Percentiles rank a stretch among this genome's conserved stretches.
These are phyloP conservation scores for Ridgeia piscesae DNA, from an alignment of 1,140 invertebrate genomes.

Conservation along the genomic window DNA sequence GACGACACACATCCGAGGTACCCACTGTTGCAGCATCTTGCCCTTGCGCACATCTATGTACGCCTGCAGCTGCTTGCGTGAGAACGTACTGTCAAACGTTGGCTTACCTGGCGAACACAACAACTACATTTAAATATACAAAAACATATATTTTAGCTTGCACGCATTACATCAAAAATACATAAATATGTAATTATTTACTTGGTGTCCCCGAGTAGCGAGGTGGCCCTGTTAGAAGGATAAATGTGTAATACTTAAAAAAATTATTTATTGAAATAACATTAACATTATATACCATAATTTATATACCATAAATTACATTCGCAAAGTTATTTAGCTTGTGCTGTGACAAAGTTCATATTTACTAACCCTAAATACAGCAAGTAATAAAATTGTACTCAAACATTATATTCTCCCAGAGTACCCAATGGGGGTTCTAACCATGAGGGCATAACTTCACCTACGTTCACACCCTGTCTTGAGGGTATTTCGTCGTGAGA, in stretches of 20 bases:
- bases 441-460: background rate
- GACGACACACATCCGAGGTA: conserved; percentile 49
- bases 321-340: too few relatives aligned
- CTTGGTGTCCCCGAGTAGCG: too few relatives aligned
- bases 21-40: conserved; percentile 54
- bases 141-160: background rate
- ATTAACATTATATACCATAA: too few relatives aligned
- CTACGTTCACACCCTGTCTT: background rate
- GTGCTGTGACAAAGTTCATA: too few relatives aligned
- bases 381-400: too few relatives aligned
- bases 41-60: conserved; percentile 50
- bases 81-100: conserved; percentile 51
- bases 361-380: too few relatives aligned
- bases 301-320: too few relatives aligned
- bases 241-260: too few relatives aligned
- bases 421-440: background rate
- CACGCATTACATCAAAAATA: too few relatives aligned
- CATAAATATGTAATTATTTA: too few relatives aligned
- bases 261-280: too few relatives aligned
- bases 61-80: conserved; percentile 48
- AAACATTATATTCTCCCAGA: too few relatives aligned
- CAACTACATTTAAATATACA: background rate
- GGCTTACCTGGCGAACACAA: conserved; percentile 51
- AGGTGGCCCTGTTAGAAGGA: background rate
- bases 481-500: background rate